Evolutionary conservation across 1,140 invertebrate species (phyloP).

Genomic region (Bombus polaris): DNA sequence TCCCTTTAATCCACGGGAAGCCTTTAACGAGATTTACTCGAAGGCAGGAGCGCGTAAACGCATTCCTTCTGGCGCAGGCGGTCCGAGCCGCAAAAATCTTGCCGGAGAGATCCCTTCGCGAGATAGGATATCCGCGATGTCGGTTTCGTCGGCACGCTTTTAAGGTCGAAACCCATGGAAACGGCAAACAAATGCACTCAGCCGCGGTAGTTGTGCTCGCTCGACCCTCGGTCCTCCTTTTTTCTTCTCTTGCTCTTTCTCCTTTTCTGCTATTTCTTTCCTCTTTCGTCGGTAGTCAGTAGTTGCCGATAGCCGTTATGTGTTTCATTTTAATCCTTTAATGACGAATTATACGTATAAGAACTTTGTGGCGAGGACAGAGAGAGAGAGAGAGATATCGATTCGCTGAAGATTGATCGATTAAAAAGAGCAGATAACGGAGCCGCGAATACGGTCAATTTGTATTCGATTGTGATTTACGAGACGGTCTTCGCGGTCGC

Average conservation of each 20-base stretch:
- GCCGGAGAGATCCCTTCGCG: slow-evolving; percentile 73
- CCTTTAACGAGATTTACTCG: slow-evolving; percentile 59
- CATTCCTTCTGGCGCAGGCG: slow-evolving; percentile 54
- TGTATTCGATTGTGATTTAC: slow-evolving; percentile 34
- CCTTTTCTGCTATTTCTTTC: neutral
- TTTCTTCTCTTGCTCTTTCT: neutral
- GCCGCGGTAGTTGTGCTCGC: slow-evolving; percentile 14
- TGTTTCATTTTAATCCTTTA: neutral
- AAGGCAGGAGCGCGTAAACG: slow-evolving; percentile 60
- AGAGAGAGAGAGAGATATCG: neutral
- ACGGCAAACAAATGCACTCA: slow-evolving; percentile 57
- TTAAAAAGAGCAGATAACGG: neutral
- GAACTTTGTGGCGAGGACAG: no score
- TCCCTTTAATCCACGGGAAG: slow-evolving; percentile 46
- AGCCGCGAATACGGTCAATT: neutral
- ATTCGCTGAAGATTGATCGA: neutral
- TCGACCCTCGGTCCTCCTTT: neutral
- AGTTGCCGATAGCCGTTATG: neutral
- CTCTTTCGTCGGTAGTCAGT: neutral
- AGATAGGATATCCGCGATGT: slow-evolving; percentile 75
- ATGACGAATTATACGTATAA: no score
- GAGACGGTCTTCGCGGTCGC: neutral
- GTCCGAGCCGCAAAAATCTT: slow-evolving; percentile 57
- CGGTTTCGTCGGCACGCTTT: slow-evolving; percentile 68
- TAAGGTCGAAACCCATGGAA: slow-evolving; percentile 69